Evolutionary conservation across 2,888 invertebrate genomes (phyloP).

Genomic region (Koerneria pararmatus): DNA sequence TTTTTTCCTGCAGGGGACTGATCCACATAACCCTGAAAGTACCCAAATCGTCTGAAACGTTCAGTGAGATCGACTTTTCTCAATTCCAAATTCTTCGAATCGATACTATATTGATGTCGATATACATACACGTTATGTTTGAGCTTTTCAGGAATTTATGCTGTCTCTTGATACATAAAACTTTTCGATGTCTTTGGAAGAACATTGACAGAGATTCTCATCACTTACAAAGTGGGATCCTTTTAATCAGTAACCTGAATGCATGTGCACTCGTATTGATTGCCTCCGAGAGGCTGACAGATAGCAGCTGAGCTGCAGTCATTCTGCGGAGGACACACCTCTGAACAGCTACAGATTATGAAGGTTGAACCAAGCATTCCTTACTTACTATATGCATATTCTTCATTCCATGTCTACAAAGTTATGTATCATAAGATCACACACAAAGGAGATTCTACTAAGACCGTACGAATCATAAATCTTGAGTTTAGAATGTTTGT

Average conservation of each 20-base stretch:
- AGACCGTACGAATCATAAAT: too few relatives aligned
- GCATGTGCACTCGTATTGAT: slow-evolving; percentile 56
- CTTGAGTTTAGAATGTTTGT: too few relatives aligned
- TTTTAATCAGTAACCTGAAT: slow-evolving; percentile 46
- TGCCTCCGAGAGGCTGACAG: slow-evolving; percentile 58
- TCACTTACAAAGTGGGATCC: background rate
- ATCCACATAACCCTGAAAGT: slow-evolving; percentile 50
- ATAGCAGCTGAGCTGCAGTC: slow-evolving; percentile 58
- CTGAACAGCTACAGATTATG: slow-evolving; percentile 25
- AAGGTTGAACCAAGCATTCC: too few relatives aligned
- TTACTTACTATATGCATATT: too few relatives aligned
- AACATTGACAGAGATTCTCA: background rate
- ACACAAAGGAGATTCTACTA: too few relatives aligned
- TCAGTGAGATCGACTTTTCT: background rate
- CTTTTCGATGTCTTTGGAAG: background rate
- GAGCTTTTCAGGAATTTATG: too few relatives aligned
- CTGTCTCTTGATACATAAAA: too few relatives aligned
- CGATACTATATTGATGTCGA: too few relatives aligned
- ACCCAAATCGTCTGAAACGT: background rate
- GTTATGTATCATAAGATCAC: too few relatives aligned
- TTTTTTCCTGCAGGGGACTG: slow-evolving; percentile 47
- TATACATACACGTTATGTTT: too few relatives aligned
- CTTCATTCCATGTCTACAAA: background rate
- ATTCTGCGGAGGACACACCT: slow-evolving; percentile 58
- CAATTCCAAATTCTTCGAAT: background rate